phyloP scores from a whole-genome alignment of 2,888 invertebrate species.

The Tenthredo amoena region DNA sequence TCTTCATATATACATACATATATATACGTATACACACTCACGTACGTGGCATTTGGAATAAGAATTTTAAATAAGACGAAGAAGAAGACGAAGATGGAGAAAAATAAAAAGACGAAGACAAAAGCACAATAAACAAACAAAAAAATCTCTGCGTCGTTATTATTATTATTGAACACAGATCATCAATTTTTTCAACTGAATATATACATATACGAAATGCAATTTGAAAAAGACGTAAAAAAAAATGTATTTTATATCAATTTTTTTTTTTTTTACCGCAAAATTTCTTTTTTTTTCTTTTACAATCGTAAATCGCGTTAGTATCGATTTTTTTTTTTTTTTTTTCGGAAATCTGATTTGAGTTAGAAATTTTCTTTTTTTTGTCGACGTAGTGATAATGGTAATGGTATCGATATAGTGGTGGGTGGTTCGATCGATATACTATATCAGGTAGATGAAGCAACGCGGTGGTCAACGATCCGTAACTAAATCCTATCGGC shows the following conservation, averaged over 20 bases:
- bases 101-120: background rate
- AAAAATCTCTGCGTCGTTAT: background rate
- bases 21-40: background rate
- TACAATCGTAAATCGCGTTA: no score
- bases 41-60: background rate
- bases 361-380: background rate
- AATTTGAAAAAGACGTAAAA: background rate
- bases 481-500: constrained; percentile 38
- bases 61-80: background rate
- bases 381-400: background rate
- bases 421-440: constrained; percentile 1
- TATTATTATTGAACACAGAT: background rate
- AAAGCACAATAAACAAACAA: background rate
- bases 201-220: background rate
- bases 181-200: background rate
- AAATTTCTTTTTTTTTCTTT: no score
- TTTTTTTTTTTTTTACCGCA: background rate
- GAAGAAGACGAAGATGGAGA: background rate
- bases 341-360: background rate
- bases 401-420: background rate
- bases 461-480: constrained; percentile 51
- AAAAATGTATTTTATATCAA: background rate
- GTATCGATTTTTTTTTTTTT: background rate
- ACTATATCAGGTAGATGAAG: background rate
- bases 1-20: background rate